A percentile compares a stretch with the other conserved stretches of the same genome.
Conservation (phyloP, 2,888 invertebrate genomes). For the Drosophila neonasuta region DNA sequence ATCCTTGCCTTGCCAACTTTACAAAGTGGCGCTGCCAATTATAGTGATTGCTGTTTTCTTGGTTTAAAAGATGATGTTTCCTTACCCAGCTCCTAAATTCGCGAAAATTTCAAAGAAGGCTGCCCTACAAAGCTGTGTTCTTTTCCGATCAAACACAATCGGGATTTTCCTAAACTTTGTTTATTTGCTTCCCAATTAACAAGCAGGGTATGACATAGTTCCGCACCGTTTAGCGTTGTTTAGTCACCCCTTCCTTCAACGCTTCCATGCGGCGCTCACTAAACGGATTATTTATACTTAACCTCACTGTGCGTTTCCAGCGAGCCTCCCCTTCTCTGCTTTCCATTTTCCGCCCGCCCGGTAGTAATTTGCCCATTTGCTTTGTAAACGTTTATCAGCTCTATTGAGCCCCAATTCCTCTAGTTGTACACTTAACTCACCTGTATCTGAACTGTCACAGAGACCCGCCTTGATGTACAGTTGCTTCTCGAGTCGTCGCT, state of each 20-base stretch:
- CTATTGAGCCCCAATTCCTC: constrained; percentile 1
- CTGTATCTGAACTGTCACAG: constrained; percentile 86
- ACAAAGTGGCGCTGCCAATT: not conserved
- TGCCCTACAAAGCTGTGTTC: no score
- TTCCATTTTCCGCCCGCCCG: not conserved
- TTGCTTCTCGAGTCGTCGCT: constrained; percentile 89
- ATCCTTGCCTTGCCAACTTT: not conserved
- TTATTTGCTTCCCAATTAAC: no score
- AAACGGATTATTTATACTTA: constrained; percentile 77
- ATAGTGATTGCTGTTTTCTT: no score
- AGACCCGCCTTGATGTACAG: constrained; percentile 88
- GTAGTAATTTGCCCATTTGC: constrained; percentile 35
- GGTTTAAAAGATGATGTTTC: no score
- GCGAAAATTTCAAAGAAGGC: no score
- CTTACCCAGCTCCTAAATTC: no score
- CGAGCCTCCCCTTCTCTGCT: not conserved
- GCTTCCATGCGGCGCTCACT: constrained; percentile 49
- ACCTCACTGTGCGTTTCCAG: constrained; percentile 41
- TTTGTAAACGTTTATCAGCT: constrained; percentile 49
- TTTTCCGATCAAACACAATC: no score
- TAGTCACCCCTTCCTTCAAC: constrained; percentile 2
- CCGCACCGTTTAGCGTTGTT: not conserved
- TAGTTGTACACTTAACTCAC: constrained; percentile 62
- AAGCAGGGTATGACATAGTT: constrained; percentile 8
- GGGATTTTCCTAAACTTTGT: no score